Conservation (phyloP, 2,888 invertebrate species). For the Conomelus anceps region DNA sequence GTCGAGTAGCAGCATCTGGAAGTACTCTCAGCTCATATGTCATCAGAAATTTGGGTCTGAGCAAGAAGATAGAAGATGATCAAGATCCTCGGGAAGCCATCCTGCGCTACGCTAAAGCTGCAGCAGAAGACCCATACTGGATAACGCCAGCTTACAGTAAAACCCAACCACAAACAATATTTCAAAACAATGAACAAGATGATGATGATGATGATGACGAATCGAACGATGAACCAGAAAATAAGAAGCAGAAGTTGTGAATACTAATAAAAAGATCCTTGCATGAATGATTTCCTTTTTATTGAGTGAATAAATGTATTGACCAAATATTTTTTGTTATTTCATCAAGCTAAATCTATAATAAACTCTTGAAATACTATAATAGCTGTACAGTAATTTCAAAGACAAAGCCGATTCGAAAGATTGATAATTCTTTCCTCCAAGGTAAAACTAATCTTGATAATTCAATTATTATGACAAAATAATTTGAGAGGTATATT, state of each 20-base stretch:
- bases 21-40: constrained; percentile 95
- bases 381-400: too few species aligned
- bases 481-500: too few species aligned
- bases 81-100: constrained; percentile 92
- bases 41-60: constrained; percentile 88
- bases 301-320: not conserved
- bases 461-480: too few species aligned
- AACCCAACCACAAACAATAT: constrained; percentile 80
- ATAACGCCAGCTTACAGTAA: constrained; percentile 85
- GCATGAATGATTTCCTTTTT: not conserved
- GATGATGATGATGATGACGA: constrained; percentile 41
- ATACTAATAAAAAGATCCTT: constrained; percentile 29
- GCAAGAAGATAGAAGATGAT: constrained; percentile 85
- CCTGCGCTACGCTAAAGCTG: constrained; percentile 87
- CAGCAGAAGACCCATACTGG: constrained; percentile 95
- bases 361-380: not conserved
- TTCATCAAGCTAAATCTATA: not conserved
- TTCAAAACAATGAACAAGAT: constrained; percentile 49
- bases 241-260: constrained; percentile 32
- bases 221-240: constrained; percentile 41
- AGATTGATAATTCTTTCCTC: too few species aligned
- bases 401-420: too few species aligned
- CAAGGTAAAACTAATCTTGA: too few species aligned
- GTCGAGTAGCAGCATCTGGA: constrained; percentile 88
- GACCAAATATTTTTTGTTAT: not conserved